Evolutionary conservation across 2,113 vertebrate species (phyloP), one percentile per base, ranked within the genome.

Genomic region (Fregata magnificens): DNA sequence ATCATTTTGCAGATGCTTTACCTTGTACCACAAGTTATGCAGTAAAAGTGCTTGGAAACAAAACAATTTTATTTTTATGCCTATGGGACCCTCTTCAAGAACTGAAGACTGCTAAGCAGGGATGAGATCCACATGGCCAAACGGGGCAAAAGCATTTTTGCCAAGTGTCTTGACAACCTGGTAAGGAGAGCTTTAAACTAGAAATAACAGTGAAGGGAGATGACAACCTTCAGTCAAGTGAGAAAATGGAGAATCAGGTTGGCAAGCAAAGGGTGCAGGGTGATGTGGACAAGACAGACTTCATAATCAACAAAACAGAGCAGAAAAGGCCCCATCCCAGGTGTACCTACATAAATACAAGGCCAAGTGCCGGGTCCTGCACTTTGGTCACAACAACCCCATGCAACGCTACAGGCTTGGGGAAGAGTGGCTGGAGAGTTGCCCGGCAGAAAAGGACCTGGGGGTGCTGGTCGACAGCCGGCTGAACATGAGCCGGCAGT

Each of bases 121-220:
- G 45, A 19, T 0, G 1, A 78, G 20, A 55, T 53, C 20, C 17
- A 28, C 53, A 11, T 50, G 11, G 12, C 11, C 21, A 78, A 49
- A 32, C 1, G 3, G 7, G 13, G 7, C 3, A 94, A 92, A 92
- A 79, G 2, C 5, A 36, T 50, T 25, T 36, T 92, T 92, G 9
- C 11, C 50, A 76, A 7, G 12, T 82, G n/a, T 13, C 9, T 71
- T 1, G 0, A 18, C 34, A 42, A 8, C 5, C 14, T 56, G 21
- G 7, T 61, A 26, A 85, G 22, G 14, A 40, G 32, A 78, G 25
- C 1, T 85, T 85, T 56, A 82, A 90, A 85, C 6, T 47, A 70
- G 32, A 65, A 82, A 74, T 66, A 70, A 31, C 31, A 56, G 11
- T 67, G 34, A 78, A 87, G 13, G 8, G 49, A 85, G 34, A 70